These are phyloP conservation scores for Xerus inauris DNA, from an alignment of 2,113 vertebrate genomes.

Conservation along the genomic window DNA sequence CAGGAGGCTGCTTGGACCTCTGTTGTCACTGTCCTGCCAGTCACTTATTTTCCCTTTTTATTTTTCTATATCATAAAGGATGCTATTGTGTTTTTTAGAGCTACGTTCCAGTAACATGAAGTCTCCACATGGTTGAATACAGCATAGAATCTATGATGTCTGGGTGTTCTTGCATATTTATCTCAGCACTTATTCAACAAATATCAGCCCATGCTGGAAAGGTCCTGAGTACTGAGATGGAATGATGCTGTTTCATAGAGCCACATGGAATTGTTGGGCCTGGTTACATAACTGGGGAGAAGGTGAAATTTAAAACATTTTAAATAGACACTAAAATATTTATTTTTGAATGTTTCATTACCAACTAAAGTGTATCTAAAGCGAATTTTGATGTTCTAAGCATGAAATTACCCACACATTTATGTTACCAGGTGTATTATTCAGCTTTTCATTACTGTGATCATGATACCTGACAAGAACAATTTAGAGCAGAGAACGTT, in stretches of 20 bases:
- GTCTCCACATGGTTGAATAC: background rate
- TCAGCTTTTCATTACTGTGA: too few species aligned
- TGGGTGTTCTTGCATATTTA: background rate
- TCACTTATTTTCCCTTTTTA: background rate
- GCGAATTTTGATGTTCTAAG: background rate
- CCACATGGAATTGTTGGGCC: background rate
- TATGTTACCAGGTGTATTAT: background rate
- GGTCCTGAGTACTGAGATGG: background rate
- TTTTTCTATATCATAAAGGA: background rate
- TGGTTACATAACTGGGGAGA: background rate
- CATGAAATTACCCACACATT: background rate
- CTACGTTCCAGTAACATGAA: background rate
- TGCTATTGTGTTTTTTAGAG: background rate
- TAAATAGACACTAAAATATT: constrained; percentile 10
- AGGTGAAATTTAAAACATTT: constrained; percentile 21
- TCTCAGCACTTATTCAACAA: constrained; percentile 1
- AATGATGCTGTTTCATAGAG: background rate
- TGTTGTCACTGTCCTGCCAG: background rate
- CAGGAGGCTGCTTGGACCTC: background rate
- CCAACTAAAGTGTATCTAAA: constrained; percentile 13
- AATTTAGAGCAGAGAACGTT: too few species aligned
- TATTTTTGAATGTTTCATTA: background rate
- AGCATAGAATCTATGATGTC: background rate
- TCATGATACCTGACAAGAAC: too few species aligned
- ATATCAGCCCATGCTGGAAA: background rate